phyloP scores from a whole-genome alignment of 2,113 vertebrate species.

The Symphodus melops region DNA sequence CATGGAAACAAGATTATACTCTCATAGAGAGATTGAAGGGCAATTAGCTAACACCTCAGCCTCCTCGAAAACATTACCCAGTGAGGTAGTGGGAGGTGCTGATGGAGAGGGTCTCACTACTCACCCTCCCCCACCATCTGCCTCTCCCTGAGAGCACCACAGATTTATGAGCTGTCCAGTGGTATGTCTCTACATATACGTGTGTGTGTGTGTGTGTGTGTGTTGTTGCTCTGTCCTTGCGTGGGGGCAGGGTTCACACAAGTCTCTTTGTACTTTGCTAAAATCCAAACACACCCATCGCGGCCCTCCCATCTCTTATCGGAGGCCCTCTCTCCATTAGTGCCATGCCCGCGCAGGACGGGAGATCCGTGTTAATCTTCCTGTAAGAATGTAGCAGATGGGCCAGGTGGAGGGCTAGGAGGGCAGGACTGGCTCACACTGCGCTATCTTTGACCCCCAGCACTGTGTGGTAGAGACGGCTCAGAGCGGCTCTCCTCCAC shows the following conservation, averaged over 20 bases:
- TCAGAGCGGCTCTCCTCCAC: slow-evolving; percentile 72
- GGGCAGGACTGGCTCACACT: slow-evolving; percentile 66
- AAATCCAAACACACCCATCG: slow-evolving; percentile 68
- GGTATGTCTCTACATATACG: slow-evolving; percentile 47
- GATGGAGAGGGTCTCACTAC: slow-evolving; percentile 77
- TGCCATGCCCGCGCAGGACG: slow-evolving; percentile 81
- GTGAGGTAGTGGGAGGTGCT: slow-evolving; percentile 65
- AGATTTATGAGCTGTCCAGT: slow-evolving; percentile 79
- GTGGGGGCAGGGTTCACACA: slow-evolving; percentile 73
- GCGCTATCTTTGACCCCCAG: slow-evolving; percentile 77
- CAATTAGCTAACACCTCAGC: slow-evolving; percentile 72
- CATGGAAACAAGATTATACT: slow-evolving; percentile 18
- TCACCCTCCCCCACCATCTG: slow-evolving; percentile 64
- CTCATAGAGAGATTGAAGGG: slow-evolving; percentile 52
- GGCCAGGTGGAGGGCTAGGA: slow-evolving; percentile 79
- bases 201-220: slow-evolving; percentile 41
- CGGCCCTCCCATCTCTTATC: slow-evolving; percentile 81
- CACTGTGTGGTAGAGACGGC: slow-evolving; percentile 78
- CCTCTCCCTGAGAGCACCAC: slow-evolving; percentile 56
- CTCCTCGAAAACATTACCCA: slow-evolving; percentile 65
- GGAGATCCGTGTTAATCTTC: slow-evolving; percentile 82
- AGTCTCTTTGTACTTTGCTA: slow-evolving; percentile 71
- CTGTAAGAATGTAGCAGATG: slow-evolving; percentile 81
- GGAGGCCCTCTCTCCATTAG: slow-evolving; percentile 83
- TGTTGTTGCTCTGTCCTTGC: slow-evolving; percentile 67